Percentiles rank a stretch among this genome's conserved stretches.
These are phyloP conservation scores for Scartelaos histophorus DNA, from an alignment of 2,113 vertebrate genomes.

Conservation along the genomic window DNA sequence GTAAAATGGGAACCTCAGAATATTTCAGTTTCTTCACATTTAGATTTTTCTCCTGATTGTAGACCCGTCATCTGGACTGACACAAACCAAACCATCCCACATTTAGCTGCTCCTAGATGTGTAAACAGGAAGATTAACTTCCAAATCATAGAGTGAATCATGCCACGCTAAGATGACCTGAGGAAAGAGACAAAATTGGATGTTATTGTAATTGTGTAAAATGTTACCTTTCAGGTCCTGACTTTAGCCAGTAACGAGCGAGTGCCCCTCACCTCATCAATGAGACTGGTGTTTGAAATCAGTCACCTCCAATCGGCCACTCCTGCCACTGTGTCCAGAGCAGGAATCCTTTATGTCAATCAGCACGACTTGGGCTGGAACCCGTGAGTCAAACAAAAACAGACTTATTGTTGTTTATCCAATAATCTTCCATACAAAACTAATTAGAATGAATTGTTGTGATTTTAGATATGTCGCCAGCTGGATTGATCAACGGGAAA, in stretches of 20 bases:
- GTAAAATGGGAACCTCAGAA: not conserved
- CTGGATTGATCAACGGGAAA: slow-evolving; percentile 74
- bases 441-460: not conserved
- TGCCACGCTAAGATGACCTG: not conserved
- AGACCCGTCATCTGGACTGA: not conserved
- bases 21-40: no score
- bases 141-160: not conserved
- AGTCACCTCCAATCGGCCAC: slow-evolving; percentile 72
- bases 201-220: slow-evolving; percentile 7
- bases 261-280: slow-evolving; percentile 70
- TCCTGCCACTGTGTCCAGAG: slow-evolving; percentile 77
- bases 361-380: slow-evolving; percentile 78
- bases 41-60: not conserved
- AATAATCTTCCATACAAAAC: not conserved
- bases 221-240: slow-evolving; percentile 64
- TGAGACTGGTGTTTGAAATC: slow-evolving; percentile 80
- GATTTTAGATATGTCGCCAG: slow-evolving; percentile 68
- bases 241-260: slow-evolving; percentile 78
- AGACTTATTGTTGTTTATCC: not conserved
- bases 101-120: not conserved
- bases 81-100: not conserved
- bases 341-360: slow-evolving; percentile 76
- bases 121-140: not conserved
- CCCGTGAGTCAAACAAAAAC: slow-evolving; percentile 61
- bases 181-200: not conserved